These are phyloP conservation scores for Prostheceraeus crozeri DNA, from an alignment of 2,888 invertebrate species.

Conservation along the genomic window DNA sequence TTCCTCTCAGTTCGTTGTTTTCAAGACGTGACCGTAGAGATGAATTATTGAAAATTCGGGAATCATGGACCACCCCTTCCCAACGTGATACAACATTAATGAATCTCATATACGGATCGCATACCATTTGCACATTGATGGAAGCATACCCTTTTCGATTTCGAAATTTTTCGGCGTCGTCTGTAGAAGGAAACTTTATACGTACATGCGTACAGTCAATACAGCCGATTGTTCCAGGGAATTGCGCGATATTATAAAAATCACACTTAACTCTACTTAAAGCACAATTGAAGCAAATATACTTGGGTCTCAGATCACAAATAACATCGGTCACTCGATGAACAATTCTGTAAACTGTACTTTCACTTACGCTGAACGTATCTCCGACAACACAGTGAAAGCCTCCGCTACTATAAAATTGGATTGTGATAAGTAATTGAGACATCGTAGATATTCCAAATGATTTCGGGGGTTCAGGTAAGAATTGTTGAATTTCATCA, in stretches of 20 bases:
- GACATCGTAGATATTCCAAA: too few species aligned
- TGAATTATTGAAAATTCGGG: slow-evolving; percentile 29
- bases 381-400: too few species aligned
- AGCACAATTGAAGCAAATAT: slow-evolving; percentile 12
- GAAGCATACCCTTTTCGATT: slow-evolving; percentile 21
- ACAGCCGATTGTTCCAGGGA: slow-evolving; percentile 16
- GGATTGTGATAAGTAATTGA: too few species aligned
- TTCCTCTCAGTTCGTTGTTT: slow-evolving; percentile 11
- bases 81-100: slow-evolving; percentile 24
- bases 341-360: slow-evolving; percentile 19
- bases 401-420: too few species aligned
- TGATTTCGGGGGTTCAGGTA: too few species aligned
- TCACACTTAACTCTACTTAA: slow-evolving; percentile 17
- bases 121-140: slow-evolving; percentile 19
- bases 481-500: too few species aligned
- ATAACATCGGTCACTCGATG: neutral
- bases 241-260: slow-evolving; percentile 22
- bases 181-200: slow-evolving; percentile 12
- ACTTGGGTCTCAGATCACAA: slow-evolving; percentile 21
- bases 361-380: too few species aligned
- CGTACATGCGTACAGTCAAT: neutral
- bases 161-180: slow-evolving; percentile 22
- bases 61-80: slow-evolving; percentile 24
- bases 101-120: slow-evolving; percentile 11
- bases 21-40: slow-evolving; percentile 2